phyloP scores from a whole-genome alignment of 2,797 vertebrate genomes.

The Phrynocephalus vlangalii region DNA sequence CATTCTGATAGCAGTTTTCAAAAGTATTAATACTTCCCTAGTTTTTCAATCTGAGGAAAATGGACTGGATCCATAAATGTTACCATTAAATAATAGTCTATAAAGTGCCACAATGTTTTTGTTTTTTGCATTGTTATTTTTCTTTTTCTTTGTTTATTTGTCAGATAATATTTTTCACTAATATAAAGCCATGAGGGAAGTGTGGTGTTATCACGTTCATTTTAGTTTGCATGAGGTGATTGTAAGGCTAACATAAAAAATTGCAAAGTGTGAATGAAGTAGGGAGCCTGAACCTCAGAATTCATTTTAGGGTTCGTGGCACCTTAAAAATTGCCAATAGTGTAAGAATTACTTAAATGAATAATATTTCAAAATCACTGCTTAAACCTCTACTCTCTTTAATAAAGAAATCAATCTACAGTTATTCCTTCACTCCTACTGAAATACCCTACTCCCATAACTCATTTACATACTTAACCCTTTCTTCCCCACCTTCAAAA shows the following conservation, averaged over 20 bases:
- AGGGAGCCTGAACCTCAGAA: neutral
- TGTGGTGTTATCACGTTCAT: neutral
- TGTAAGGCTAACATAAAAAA: neutral
- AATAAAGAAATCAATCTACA: neutral
- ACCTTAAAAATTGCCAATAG: neutral
- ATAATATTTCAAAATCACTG: neutral
- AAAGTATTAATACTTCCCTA: too few relatives aligned
- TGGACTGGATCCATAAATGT: too few relatives aligned
- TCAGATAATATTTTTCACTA: neutral
- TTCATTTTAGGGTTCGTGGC: neutral
- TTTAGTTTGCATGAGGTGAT: neutral
- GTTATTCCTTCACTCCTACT: neutral
- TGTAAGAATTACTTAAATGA: neutral
- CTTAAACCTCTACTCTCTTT: neutral
- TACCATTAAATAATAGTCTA: too few relatives aligned
- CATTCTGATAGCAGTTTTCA: too few relatives aligned
- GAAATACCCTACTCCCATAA: neutral
- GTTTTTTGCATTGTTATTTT: too few relatives aligned
- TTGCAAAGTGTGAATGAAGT: neutral
- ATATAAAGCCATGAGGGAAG: neutral
- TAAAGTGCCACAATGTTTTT: too few relatives aligned
- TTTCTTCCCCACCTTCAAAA: neutral
- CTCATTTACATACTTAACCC: neutral
- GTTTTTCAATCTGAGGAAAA: too few relatives aligned
- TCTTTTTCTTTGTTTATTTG: too few relatives aligned